Base-by-base conservation (phyloP, 2,888 invertebrate genomes). In the Chalcosyrphus nemorum region DNA sequence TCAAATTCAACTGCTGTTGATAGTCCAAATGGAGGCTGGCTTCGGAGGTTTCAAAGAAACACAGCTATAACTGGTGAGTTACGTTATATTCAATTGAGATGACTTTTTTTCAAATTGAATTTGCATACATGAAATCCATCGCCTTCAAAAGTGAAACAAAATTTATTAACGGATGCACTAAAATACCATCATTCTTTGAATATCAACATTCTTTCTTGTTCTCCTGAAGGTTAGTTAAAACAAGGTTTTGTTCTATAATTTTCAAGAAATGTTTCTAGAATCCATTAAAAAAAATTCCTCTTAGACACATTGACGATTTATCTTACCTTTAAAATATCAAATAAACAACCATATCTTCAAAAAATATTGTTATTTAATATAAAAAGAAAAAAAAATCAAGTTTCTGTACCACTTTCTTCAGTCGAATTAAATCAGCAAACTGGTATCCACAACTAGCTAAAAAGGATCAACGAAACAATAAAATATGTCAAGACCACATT, bases 381-480 rank as follows among this genome's bases (percentile, higher is more conserved):
- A 1, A 7, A 11, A 19, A 9, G 11, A n/a, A 24, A 13, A 59
- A 13, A 15, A 45, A 24, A 3, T 63, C 47, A 19, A 47, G 35
- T 32, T 63, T 47, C n/a, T 17, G 17, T 32, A 21, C 32, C 47
- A 59, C 2, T 63, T 38, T 38, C 38, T 38, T 47, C 7, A 29
- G 7, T 45, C n/a, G 1, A 29, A 32, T 65, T 17, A 9, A 59
- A 7, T 21, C 50, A 17, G 13, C 24, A 59, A 71, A 71, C 71
- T 41, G 21, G 59, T 41, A 9, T 19, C 9, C 19, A 11, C 7
- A 32, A 32, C 19, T 32, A 13, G 2, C 19, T n/a, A 19, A 17
- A 17, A 21, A 52, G 15, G 19, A 50, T 41, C 29, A 35, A 24
- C 50, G 15, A 29, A 71, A 61, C 56, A 52, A 75, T 54, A 11